Evolutionary conservation across 2,797 vertebrate genomes (phyloP).

Genomic region (Sciaenops ocellatus): DNA sequence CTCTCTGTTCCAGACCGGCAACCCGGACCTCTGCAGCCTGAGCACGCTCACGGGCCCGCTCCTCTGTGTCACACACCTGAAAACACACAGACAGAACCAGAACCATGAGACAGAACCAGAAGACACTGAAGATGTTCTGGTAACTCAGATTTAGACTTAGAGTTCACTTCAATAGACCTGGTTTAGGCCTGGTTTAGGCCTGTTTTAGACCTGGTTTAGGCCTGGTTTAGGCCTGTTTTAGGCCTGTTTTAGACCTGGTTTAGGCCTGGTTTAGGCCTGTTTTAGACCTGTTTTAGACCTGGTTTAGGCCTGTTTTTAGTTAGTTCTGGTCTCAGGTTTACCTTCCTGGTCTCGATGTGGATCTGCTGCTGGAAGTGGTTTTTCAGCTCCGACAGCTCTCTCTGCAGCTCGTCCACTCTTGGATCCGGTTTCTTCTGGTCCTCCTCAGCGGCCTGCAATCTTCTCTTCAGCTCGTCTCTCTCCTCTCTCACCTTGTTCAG

Average conservation of each 20-base stretch:
- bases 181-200: no score
- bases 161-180: no score
- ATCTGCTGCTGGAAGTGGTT: constrained; percentile 89
- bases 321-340: constrained; percentile 59
- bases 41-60: constrained; percentile 86
- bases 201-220: no score
- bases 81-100: not conserved
- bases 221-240: no score
- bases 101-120: not conserved
- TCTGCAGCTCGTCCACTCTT: constrained; percentile 85
- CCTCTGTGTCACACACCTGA: constrained; percentile 88
- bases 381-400: constrained; percentile 86
- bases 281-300: constrained; percentile 75
- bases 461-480: constrained; percentile 84
- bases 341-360: constrained; percentile 91
- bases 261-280: no score
- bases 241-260: no score
- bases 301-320: not conserved
- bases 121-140: not conserved
- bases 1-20: constrained; percentile 89
- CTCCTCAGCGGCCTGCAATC: constrained; percentile 79
- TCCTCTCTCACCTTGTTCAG: constrained; percentile 83
- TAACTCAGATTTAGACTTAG: no score
- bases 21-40: constrained; percentile 89
- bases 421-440: constrained; percentile 87